phyloP scores from a whole-genome alignment of 1,140 invertebrate genomes.

The Drosophila lacertosa region DNA sequence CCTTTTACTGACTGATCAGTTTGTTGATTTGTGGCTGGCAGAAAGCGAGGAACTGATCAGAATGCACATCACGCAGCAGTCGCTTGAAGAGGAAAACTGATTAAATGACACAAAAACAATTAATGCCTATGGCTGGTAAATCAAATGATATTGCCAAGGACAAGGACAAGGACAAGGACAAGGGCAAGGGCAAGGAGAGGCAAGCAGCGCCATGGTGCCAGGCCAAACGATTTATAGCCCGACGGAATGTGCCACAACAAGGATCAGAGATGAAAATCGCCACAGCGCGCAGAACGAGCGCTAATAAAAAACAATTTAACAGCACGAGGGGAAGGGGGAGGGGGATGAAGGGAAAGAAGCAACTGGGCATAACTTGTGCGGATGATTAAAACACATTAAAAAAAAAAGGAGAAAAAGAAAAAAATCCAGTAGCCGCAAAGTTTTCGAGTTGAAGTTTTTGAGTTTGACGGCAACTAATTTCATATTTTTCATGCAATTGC shows the following conservation, averaged over 20 bases:
- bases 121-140: constrained; percentile 69
- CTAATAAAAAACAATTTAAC: constrained; percentile 62
- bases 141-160: constrained; percentile 80
- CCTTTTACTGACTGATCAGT: constrained; percentile 6
- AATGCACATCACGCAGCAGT: constrained; percentile 69
- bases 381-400: constrained; percentile 84
- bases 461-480: constrained; percentile 67
- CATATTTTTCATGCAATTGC: constrained; percentile 83
- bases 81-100: constrained; percentile 52
- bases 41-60: constrained; percentile 12
- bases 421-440: constrained; percentile 66
- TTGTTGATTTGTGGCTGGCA: background rate
- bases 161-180: constrained; percentile 39
- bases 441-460: background rate
- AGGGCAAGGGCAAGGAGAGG: background rate
- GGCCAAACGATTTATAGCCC: constrained; percentile 81
- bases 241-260: constrained; percentile 75
- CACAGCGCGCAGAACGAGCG: constrained; percentile 20
- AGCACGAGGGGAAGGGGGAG: background rate
- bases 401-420: too few relatives aligned
- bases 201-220: constrained; percentile 76
- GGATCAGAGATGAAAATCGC: constrained; percentile 74
- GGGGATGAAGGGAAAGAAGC: background rate
- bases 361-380: constrained; percentile 37
- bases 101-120: constrained; percentile 69